phyloP scores from a whole-genome alignment of 35 echinoderm and acorn worm genomes.

The Apostichopus parvimensis region DNA sequence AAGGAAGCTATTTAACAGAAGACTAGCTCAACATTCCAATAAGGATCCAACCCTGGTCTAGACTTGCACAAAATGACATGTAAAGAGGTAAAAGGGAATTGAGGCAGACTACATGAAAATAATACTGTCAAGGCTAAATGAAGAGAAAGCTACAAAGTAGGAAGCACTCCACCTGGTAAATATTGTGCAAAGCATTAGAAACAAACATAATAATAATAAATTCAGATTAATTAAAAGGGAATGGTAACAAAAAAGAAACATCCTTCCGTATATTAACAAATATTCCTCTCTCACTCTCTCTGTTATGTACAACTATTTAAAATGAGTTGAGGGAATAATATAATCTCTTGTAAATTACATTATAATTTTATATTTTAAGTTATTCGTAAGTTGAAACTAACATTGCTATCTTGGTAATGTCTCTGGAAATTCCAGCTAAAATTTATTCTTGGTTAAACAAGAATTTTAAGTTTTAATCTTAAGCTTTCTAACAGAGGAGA shows the following conservation, averaged over 20 bases:
- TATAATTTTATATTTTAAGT: neutral
- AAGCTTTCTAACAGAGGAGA: too few relatives aligned
- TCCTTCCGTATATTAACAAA: neutral
- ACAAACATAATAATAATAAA: neutral
- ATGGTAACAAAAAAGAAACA: neutral
- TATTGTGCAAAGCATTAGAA: neutral
- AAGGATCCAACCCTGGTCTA: too few relatives aligned
- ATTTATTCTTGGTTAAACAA: too few relatives aligned
- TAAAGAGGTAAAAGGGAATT: neutral
- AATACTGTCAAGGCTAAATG: constrained; percentile 29
- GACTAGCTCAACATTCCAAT: too few relatives aligned
- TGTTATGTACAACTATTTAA: neutral
- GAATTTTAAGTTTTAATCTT: too few relatives aligned
- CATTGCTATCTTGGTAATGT: too few relatives aligned
- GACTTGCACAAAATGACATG: neutral
- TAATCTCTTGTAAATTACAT: neutral
- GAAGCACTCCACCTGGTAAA: neutral
- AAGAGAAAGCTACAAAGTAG: constrained; percentile 14
- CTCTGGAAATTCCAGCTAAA: too few relatives aligned
- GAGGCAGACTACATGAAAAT: constrained; percentile 15
- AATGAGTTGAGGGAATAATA: neutral
- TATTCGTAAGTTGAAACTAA: neutral
- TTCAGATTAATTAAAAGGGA: neutral
- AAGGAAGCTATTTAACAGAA: too few relatives aligned
- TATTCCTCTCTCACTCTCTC: neutral